Conservation (phyloP, 2,113 vertebrate genomes). For the Prinia subflava region DNA sequence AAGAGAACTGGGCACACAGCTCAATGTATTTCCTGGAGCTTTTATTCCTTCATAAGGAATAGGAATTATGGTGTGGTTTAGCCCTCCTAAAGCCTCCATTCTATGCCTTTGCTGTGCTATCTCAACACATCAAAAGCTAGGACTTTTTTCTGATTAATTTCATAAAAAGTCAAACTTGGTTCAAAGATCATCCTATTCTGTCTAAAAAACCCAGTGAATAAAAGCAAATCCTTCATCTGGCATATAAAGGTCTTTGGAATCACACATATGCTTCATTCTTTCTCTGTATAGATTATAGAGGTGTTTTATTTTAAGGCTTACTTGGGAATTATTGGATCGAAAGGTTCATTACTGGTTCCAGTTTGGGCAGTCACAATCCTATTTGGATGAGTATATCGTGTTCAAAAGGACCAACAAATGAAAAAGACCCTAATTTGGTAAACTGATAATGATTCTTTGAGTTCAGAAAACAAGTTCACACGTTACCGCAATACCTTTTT, state of each 20-base stretch:
- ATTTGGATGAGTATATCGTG: constrained; percentile 46
- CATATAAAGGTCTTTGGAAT: constrained; percentile 12
- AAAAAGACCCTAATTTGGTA: constrained; percentile 25
- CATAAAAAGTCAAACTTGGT: not conserved
- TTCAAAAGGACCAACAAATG: constrained; percentile 38
- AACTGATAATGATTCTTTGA: not conserved
- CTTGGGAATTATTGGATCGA: constrained; percentile 52
- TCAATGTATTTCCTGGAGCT: not conserved
- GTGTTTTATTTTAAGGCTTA: constrained; percentile 64
- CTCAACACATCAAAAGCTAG: not conserved
- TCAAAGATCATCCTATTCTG: not conserved
- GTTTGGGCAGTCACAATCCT: constrained; percentile 31
- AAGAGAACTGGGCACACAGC: fast-evolving
- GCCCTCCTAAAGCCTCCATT: not conserved
- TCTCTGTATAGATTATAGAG: constrained; percentile 5
- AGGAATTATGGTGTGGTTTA: constrained; percentile 33
- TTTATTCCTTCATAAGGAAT: not conserved
- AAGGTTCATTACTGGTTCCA: constrained; percentile 20
- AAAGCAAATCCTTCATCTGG: constrained; percentile 8
- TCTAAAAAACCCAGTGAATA: not conserved
- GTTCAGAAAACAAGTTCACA: not conserved
- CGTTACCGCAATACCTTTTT: not conserved
- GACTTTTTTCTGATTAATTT: not conserved
- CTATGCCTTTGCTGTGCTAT: constrained; percentile 17
- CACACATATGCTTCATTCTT: constrained; percentile 26